phyloP scores from a whole-genome alignment of 2,797 vertebrate genomes.

The Pelobates cultripes region DNA sequence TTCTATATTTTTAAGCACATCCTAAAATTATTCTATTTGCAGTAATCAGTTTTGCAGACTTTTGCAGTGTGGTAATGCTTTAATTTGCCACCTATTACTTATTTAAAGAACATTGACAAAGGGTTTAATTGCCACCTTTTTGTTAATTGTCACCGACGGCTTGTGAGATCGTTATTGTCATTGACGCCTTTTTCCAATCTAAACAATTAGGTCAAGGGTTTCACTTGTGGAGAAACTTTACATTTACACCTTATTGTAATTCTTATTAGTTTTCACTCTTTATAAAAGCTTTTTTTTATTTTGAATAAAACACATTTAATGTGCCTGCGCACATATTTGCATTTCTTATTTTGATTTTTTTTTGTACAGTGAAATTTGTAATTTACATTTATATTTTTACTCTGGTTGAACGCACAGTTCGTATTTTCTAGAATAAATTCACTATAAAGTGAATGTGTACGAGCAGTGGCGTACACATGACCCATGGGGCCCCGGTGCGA shows the following conservation, averaged over 20 bases:
- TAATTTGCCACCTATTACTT: slow-evolving; percentile 23
- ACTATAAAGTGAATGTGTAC: too few species aligned
- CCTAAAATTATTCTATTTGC: slow-evolving; percentile 10
- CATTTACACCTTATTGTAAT: slow-evolving; percentile 33
- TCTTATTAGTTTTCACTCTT: slow-evolving; percentile 30
- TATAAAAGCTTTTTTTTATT: not conserved
- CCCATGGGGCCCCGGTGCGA: too few species aligned
- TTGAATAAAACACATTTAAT: not conserved
- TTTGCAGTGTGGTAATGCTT: slow-evolving; percentile 39
- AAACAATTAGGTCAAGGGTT: slow-evolving; percentile 49
- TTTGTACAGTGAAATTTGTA: not conserved
- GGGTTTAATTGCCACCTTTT: slow-evolving; percentile 46
- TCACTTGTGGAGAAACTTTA: slow-evolving; percentile 35
- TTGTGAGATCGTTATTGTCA: slow-evolving; percentile 41
- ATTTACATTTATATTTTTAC: slow-evolving; percentile 9
- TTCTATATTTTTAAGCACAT: not conserved
- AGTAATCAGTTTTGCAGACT: not conserved
- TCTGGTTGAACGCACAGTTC: not conserved
- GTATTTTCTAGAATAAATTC: not conserved
- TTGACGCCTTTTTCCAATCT: slow-evolving; percentile 29
- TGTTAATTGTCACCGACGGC: slow-evolving; percentile 26
- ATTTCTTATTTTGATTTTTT: not conserved
- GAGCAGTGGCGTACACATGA: too few species aligned
- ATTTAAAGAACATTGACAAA: slow-evolving; percentile 35
- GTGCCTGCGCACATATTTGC: not conserved